Conservation (phyloP, 2,888 invertebrate species). For the Diaperis boleti region DNA sequence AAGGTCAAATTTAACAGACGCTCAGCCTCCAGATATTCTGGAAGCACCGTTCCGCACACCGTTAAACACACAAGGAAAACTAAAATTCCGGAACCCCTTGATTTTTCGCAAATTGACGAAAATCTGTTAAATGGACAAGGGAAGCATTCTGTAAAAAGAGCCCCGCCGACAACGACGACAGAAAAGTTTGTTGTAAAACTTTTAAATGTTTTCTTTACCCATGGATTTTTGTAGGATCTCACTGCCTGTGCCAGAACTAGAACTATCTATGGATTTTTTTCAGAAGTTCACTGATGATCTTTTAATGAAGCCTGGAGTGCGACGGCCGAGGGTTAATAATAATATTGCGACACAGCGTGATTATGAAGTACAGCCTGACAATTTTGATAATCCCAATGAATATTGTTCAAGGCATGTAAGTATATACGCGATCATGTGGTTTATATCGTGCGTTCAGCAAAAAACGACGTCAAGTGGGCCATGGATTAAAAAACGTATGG, state of each 20-base stretch:
- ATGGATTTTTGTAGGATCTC: constrained; percentile 45
- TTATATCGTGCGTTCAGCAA: too few relatives aligned
- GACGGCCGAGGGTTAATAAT: neutral
- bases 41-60: too few relatives aligned
- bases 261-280: constrained; percentile 4
- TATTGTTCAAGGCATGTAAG: constrained; percentile 63
- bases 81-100: constrained; percentile 46
- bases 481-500: too few relatives aligned
- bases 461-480: too few relatives aligned
- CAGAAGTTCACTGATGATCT: constrained; percentile 17
- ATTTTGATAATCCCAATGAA: constrained; percentile 71
- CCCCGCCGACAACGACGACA: constrained; percentile 26
- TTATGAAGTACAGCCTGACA: constrained; percentile 64
- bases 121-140: constrained; percentile 30
- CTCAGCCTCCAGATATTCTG: constrained; percentile 56
- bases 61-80: constrained; percentile 48
- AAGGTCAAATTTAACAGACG: constrained; percentile 69
- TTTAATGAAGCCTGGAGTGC: constrained; percentile 1
- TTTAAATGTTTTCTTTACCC: neutral
- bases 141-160: constrained; percentile 43
- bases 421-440: constrained; percentile 13
- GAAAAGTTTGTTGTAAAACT: constrained; percentile 15
- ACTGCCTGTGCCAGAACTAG: constrained; percentile 47
- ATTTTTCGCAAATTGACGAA: constrained; percentile 36
- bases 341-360: neutral